Base-by-base conservation (phyloP, 2,113 vertebrate genomes). In the Phalacrocorax aristotelis region DNA sequence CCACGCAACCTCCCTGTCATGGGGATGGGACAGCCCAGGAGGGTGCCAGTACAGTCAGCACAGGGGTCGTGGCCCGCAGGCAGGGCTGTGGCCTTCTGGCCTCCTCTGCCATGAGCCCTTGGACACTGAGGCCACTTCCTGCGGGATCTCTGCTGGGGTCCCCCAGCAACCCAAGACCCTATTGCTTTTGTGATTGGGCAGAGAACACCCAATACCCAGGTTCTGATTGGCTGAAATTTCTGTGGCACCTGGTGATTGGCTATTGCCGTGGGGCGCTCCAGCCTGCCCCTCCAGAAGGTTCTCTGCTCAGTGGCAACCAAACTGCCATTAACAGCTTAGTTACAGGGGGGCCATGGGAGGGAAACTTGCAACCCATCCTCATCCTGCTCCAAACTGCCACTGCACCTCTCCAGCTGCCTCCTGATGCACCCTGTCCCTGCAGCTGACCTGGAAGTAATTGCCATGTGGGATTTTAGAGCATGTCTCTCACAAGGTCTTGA, bases 281-380 rank as follows among this genome's bases (percentile, higher is more conserved):
- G 44, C 27, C 38, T n/a, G 8, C 18, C 29, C 36, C 8, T 58
- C 65, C 6, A 29, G 48, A 54, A 34, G 16, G 9, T n/a, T 64
- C 48, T 82, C 22, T 42, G 22, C 8, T 21, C 26, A 27, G 9
- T 57, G 29, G 10, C 14, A 61, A 7, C 8, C 0, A 0, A 3
- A 5, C 9, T 52, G 16, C 34, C 8, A 0, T 34, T 22, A 48
- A 54, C 1, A 2, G 9, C 25, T 48, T 27, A 21, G 12, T 49
- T 52, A 15, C 3, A 15, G 10, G 8, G 34, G 6, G 38, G 9
- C 10, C 7, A 12, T 2, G 40, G 40, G 34, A 68, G 26, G 27
- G 32, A 78, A 11, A 34, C 3, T 1, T 16, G 36, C 42, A 52
- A 51, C 5, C 34, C 13, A 4, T 57, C 10, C 27, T 21, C 48